Percentiles rank a stretch among this genome's conserved stretches.
These are phyloP conservation scores for Nyleta sp. DNA, from an alignment of 2,888 invertebrate species.

Conservation along the genomic window DNA sequence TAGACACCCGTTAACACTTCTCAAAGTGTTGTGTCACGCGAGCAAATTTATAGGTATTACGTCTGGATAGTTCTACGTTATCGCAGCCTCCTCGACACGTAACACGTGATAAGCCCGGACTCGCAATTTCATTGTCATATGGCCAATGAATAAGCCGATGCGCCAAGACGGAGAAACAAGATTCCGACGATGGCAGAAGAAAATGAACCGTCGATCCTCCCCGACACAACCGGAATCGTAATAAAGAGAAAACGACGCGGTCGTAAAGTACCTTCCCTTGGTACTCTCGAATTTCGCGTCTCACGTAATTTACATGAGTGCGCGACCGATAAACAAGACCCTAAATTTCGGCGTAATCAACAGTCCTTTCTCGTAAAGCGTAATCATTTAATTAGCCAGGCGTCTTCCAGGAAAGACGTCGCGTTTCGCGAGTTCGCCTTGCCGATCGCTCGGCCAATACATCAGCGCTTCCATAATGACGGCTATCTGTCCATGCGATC, in stretches of 20 bases:
- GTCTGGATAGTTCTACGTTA: too few relatives aligned
- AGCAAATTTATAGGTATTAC: too few relatives aligned
- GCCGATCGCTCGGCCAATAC: slow-evolving; percentile 6
- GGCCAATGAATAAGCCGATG: too few relatives aligned
- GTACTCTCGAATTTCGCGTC: slow-evolving; percentile 37
- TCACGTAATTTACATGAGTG: slow-evolving; percentile 28
- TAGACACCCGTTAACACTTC: too few relatives aligned
- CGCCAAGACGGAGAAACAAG: too few relatives aligned
- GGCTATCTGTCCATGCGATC: slow-evolving; percentile 44
- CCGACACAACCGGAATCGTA: background rate
- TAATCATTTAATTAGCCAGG: slow-evolving; percentile 51
- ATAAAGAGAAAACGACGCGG: slow-evolving; percentile 1
- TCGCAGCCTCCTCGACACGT: too few relatives aligned
- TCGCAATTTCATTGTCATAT: too few relatives aligned
- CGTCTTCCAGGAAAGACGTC: slow-evolving; percentile 36
- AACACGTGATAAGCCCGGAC: too few relatives aligned
- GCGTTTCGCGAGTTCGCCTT: slow-evolving; percentile 14
- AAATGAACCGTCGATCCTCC: too few relatives aligned
- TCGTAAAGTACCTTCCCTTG: too few relatives aligned
- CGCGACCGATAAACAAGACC: slow-evolving; percentile 36
- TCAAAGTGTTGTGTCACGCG: too few relatives aligned
- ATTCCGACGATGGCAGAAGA: too few relatives aligned
- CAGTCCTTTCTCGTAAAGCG: slow-evolving; percentile 17
- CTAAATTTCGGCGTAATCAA: slow-evolving; percentile 48
- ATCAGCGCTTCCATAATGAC: slow-evolving; percentile 39